Evolutionary conservation across 2,113 vertebrate species (phyloP).

Genomic region (Gambusia affinis): DNA sequence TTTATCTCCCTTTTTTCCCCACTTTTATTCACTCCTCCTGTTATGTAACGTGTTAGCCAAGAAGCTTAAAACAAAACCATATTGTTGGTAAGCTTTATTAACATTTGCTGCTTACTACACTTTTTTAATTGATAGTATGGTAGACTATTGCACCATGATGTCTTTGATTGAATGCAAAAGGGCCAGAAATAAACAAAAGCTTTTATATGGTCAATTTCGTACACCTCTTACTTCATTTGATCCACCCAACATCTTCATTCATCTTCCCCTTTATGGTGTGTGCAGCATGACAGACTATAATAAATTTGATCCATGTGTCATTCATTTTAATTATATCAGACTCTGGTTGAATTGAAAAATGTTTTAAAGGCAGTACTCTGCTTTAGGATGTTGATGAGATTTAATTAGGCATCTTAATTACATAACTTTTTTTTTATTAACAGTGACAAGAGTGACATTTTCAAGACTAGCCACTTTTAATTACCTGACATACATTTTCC

Average conservation of each 20-base stretch:
- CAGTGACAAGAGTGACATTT: constrained; percentile 33
- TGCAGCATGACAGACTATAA: constrained; percentile 11
- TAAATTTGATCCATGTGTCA: constrained; percentile 34
- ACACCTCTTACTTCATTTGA: constrained; percentile 31
- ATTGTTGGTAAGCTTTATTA: constrained; percentile 4
- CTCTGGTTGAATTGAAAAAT: constrained; percentile 36
- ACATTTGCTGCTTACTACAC: constrained; percentile 5
- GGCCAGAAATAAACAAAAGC: constrained; percentile 22
- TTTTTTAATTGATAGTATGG: constrained; percentile 1
- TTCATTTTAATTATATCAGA: constrained; percentile 50
- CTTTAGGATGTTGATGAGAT: constrained; percentile 29
- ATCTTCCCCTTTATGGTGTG: constrained; percentile 41
- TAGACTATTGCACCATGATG: constrained; percentile 14
- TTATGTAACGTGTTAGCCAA: neutral
- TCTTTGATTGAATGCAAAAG: constrained; percentile 25
- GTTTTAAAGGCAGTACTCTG: constrained; percentile 26
- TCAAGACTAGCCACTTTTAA: constrained; percentile 37
- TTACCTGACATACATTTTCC: constrained; percentile 21
- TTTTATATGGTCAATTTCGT: constrained; percentile 50
- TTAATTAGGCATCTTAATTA: constrained; percentile 50
- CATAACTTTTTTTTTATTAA: constrained; percentile 15
- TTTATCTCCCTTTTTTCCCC: neutral
- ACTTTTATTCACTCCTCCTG: neutral
- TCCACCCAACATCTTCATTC: constrained; percentile 36
- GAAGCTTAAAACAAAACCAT: constrained; percentile 1